These are phyloP conservation scores for Morpho achilles DNA, from an alignment of 2,888 invertebrate species.

Conservation along the genomic window DNA sequence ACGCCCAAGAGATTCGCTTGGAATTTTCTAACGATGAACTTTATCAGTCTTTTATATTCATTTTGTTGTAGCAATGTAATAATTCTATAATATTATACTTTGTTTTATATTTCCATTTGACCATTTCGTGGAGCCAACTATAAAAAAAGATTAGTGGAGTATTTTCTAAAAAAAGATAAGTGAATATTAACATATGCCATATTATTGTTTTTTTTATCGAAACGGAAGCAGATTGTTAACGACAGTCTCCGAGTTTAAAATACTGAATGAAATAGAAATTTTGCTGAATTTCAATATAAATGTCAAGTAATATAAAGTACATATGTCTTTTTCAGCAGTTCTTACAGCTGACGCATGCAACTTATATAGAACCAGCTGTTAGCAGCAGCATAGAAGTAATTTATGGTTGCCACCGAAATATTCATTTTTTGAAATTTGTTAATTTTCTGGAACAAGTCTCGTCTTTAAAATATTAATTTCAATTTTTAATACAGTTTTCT, in stretches of 20 bases:
- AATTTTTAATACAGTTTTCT: too few species aligned
- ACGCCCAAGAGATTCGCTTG: slow-evolving; percentile 55
- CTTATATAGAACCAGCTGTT: slow-evolving; percentile 8
- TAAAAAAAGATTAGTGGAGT: too few species aligned
- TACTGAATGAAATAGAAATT: background rate
- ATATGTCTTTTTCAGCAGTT: slow-evolving; percentile 18
- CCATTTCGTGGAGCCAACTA: too few species aligned
- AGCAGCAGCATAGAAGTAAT: slow-evolving; percentile 14
- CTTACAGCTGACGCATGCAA: slow-evolving; percentile 14
- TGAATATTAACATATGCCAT: too few species aligned
- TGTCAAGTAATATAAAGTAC: slow-evolving; percentile 1
- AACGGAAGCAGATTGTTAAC: too few species aligned
- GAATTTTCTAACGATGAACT: slow-evolving; percentile 45
- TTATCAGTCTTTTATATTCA: slow-evolving; percentile 60
- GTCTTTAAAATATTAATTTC: too few species aligned
- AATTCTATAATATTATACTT: too few species aligned
- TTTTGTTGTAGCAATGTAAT: too few species aligned
- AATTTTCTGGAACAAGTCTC: too few species aligned
- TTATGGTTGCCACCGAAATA: slow-evolving; percentile 11
- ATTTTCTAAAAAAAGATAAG: too few species aligned
- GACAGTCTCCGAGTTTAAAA: background rate
- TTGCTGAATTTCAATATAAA: slow-evolving; percentile 4
- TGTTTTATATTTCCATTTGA: too few species aligned
- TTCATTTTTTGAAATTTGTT: background rate
- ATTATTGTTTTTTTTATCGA: too few species aligned